Percentiles rank a stretch among this genome's conserved stretches.
Conservation (phyloP, 2,113 vertebrate genomes). For the Oryzias melastigma region DNA sequence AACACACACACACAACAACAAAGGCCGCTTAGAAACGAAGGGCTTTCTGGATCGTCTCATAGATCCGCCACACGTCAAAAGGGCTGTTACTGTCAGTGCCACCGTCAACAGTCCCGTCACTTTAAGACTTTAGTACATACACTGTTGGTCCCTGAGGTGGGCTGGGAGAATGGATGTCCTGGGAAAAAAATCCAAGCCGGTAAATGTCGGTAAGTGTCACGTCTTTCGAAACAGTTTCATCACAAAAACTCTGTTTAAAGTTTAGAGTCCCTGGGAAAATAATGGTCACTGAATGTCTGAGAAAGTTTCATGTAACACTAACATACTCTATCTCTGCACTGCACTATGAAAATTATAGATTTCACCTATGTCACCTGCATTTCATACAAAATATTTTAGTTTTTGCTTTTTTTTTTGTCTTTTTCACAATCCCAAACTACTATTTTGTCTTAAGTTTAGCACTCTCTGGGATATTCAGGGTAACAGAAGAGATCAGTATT, state of each 20-base stretch:
- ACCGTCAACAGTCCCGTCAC: constrained; percentile 21
- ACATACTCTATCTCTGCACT: neutral
- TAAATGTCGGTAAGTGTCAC: constrained; percentile 9
- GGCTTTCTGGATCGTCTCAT: constrained; percentile 63
- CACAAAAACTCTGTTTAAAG: constrained; percentile 3
- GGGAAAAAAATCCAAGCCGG: constrained; percentile 3
- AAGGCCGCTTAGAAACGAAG: constrained; percentile 11
- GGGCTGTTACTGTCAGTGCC: constrained; percentile 21
- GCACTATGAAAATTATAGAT: neutral
- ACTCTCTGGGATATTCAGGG: too few species aligned
- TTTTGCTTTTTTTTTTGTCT: too few species aligned
- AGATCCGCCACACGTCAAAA: constrained; percentile 31
- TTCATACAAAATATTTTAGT: too few species aligned
- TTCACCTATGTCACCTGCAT: too few species aligned
- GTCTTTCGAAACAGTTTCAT: constrained; percentile 1
- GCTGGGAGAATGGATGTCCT: neutral
- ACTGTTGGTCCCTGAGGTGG: constrained; percentile 4
- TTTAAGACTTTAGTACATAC: constrained; percentile 2
- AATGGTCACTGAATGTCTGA: neutral
- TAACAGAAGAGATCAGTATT: too few species aligned
- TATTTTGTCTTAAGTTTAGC: too few species aligned
- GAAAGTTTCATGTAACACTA: too few species aligned
- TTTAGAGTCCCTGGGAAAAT: constrained; percentile 14
- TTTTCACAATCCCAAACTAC: too few species aligned
- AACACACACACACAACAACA: constrained; percentile 18